Percentiles rank a stretch among this genome's conserved stretches.
phyloP scores from a whole-genome alignment of 1,140 invertebrate genomes.

The Apis florea region DNA sequence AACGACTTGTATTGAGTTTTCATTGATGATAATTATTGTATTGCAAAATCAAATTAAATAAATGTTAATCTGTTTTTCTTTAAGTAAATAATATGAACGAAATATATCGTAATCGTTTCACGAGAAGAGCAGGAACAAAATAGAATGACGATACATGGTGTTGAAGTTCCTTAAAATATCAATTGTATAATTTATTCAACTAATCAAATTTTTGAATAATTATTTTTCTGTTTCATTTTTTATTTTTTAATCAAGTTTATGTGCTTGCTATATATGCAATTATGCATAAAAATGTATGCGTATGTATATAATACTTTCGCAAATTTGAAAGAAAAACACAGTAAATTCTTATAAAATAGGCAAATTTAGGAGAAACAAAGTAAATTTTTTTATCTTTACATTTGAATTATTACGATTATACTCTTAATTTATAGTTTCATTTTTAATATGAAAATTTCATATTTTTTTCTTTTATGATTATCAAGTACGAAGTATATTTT shows the following conservation, averaged over 20 bases:
- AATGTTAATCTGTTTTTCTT: slow-evolving; percentile 23
- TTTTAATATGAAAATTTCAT: background rate
- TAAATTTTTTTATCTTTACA: background rate
- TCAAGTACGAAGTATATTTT: background rate
- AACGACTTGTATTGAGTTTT: slow-evolving; percentile 18
- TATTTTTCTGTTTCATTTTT: background rate
- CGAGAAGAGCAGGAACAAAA: background rate
- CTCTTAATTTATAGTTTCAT: background rate
- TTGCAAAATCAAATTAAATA: slow-evolving; percentile 21
- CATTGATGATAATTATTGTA: slow-evolving; percentile 17
- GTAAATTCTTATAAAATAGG: background rate
- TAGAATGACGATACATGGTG: background rate
- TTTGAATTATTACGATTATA: background rate
- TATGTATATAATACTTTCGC: too few species aligned
- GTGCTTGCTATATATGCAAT: background rate
- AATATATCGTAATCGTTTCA: background rate
- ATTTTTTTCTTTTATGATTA: background rate
- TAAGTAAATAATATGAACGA: background rate
- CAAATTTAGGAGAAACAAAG: background rate
- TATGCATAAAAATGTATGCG: too few species aligned
- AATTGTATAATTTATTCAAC: background rate
- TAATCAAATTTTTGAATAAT: background rate
- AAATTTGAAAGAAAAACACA: too few species aligned
- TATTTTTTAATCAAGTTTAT: background rate
- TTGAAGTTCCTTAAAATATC: background rate